A percentile compares a stretch with the other conserved stretches of the same genome.
phyloP scores from a whole-genome alignment of 1,140 invertebrate genomes.

The Drosophila busckii region DNA sequence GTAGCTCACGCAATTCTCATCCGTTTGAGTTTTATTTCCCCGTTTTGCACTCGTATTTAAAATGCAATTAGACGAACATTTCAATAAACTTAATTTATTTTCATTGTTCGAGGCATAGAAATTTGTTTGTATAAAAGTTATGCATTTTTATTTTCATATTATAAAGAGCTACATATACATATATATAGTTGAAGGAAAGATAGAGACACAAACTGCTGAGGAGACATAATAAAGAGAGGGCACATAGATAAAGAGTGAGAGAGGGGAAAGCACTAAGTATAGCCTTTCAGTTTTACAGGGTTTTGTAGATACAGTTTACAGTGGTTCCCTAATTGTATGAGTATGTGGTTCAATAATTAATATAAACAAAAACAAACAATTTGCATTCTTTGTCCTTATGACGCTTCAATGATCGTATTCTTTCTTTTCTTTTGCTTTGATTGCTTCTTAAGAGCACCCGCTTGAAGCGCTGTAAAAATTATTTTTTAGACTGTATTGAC shows the following conservation, averaged over 20 bases:
- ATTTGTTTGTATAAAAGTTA: conserved; percentile 60
- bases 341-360: conserved; percentile 66
- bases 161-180: conserved; percentile 72
- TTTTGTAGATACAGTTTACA: conserved; percentile 41
- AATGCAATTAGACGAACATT: conserved; percentile 25
- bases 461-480: conserved; percentile 54
- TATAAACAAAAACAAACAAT: conserved; percentile 64
- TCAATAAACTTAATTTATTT: conserved; percentile 73
- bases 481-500: conserved; percentile 74
- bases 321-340: conserved; percentile 56
- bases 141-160: conserved; percentile 55
- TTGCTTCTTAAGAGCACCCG: too few relatives aligned
- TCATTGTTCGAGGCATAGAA: conserved; percentile 62
- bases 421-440: too few relatives aligned
- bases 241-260: conserved; percentile 45
- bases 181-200: too few relatives aligned
- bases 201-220: conserved; percentile 41
- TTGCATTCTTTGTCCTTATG: conserved; percentile 52
- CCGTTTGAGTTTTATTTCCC: conserved; percentile 6
- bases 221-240: conserved; percentile 18
- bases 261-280: conserved; percentile 34
- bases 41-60: conserved; percentile 20
- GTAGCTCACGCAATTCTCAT: neutral
- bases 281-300: conserved; percentile 51
- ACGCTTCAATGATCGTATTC: conserved; percentile 42